phyloP scores from a whole-genome alignment of 2,113 vertebrate species.

The Actenoides lindsayi region DNA sequence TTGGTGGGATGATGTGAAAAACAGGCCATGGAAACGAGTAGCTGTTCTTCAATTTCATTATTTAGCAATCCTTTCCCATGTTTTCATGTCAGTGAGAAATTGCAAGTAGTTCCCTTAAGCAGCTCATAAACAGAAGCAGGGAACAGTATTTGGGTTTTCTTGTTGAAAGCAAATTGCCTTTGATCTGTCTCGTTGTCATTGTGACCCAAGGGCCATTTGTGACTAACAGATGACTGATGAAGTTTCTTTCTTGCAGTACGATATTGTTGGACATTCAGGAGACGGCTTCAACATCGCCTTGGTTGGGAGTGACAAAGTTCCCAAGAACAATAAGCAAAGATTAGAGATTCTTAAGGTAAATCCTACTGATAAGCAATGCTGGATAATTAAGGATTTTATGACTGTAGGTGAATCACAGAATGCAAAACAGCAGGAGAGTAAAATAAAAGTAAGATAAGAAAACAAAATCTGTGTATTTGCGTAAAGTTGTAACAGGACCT shows the following conservation, averaged over 20 bases:
- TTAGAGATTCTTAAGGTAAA: conserved; percentile 93
- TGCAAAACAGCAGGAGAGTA: not conserved
- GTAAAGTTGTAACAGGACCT: not conserved
- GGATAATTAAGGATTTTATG: not conserved
- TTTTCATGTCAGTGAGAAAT: not conserved
- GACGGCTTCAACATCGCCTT: conserved; percentile 88
- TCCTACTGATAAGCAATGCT: not conserved
- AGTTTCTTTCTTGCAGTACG: conserved; percentile 82
- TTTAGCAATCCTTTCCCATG: not conserved
- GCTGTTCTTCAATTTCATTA: not conserved
- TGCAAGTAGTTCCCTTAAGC: not conserved
- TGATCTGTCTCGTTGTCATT: not conserved
- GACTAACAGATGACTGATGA: conserved; percentile 15
- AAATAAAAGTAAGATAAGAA: not conserved
- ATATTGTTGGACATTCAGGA: conserved; percentile 92
- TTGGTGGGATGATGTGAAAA: not conserved
- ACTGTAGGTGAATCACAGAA: not conserved
- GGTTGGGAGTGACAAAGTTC: conserved; percentile 83
- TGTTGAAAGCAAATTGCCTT: conserved; percentile 17
- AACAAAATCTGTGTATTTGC: not conserved
- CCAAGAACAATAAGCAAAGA: conserved; percentile 93
- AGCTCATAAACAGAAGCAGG: not conserved
- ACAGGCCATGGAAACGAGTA: not conserved
- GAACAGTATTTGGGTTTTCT: not conserved
- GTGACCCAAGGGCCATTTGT: not conserved